phyloP scores from a whole-genome alignment of 2,888 invertebrate genomes.

The Tetheella fluctuosa region DNA sequence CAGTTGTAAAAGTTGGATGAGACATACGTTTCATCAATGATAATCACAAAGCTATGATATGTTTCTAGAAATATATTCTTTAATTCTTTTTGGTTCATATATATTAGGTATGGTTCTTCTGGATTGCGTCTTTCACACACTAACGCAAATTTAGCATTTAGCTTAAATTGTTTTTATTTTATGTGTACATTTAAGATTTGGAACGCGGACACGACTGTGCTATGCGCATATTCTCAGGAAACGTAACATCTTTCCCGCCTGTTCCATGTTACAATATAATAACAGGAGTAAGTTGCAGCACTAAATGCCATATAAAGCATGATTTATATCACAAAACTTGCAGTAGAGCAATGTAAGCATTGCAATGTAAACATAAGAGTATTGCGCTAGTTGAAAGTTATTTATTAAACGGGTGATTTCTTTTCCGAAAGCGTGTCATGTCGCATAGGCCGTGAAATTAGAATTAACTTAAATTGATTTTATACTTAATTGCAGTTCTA shows the following conservation, averaged over 20 bases:
- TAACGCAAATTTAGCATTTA: background rate
- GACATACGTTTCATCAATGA: background rate
- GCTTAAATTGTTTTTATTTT: background rate
- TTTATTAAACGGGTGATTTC: background rate
- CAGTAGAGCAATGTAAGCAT: background rate
- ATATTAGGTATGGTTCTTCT: too few species aligned
- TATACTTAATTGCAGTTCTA: background rate
- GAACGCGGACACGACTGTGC: conserved; percentile 11
- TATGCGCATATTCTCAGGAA: conserved; percentile 1
- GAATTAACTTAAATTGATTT: background rate
- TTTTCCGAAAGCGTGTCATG: background rate
- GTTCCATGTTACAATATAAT: conserved; percentile 7
- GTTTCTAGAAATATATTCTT: too few species aligned
- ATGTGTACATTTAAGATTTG: conserved; percentile 1
- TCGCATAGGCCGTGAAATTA: background rate
- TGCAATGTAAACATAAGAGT: too few species aligned
- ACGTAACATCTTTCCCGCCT: conserved; percentile 4
- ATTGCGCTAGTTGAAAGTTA: conserved; percentile 2
- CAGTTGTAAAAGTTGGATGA: background rate
- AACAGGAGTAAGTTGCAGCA: conserved; percentile 6
- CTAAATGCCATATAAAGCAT: conserved; percentile 8
- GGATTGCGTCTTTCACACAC: background rate
- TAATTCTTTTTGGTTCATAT: background rate
- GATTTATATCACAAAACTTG: conserved; percentile 5
- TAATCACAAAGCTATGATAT: too few species aligned